Evolutionary conservation across 2,113 vertebrate genomes (phyloP), one percentile per base, ranked within the genome.

Genomic region (Glaucidium brasilianum): DNA sequence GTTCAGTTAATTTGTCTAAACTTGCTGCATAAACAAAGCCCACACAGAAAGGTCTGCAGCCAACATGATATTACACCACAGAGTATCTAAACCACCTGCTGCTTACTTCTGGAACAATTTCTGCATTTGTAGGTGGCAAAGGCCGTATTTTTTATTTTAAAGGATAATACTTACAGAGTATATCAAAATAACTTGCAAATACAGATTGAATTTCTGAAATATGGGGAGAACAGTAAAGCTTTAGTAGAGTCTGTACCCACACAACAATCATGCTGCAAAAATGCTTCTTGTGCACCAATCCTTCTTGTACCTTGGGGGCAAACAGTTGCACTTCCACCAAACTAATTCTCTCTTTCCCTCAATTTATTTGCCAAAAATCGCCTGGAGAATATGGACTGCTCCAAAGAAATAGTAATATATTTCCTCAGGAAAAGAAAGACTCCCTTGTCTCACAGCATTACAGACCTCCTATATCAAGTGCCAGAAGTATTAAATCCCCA

Each of bases 1-100:
- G 77, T n/a, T 85, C 85, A 69, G 21, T 23, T 85, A 49, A 90
- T 93, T 95, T 91, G 94, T 76, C 84, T 96, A 41, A 95, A 92
- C 62, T 52, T 35, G 66, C 53, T 94, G 74, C 49, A 18, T 58
- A 96, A 96, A 94, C 92, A 95, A 72, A 94, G 45, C 81, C 92
- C 92, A 37, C 87, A 91, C 81, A 94, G 84, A 62, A 94, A 89
- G 74, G 69, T 69, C 77, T 69, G 90, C 85, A 94, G 92, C 69
- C 92, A 93, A 52, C 49, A 49, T 10, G 35, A 11, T 22, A 30
- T 43, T 29, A 71, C 53, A 85, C 34, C 90, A 45, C 43, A 10
- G 49, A 86, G 39, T 39, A 71, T 34, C 63, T 72, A 39, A 86
- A 75, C 10, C 68, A 84, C 85, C 90, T 94, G 88, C 71, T 84